Percentiles rank a stretch among this genome's conserved stretches.
These are phyloP conservation scores for Xyrauchen texanus DNA, from an alignment of 2,113 vertebrate species.

Conservation along the genomic window DNA sequence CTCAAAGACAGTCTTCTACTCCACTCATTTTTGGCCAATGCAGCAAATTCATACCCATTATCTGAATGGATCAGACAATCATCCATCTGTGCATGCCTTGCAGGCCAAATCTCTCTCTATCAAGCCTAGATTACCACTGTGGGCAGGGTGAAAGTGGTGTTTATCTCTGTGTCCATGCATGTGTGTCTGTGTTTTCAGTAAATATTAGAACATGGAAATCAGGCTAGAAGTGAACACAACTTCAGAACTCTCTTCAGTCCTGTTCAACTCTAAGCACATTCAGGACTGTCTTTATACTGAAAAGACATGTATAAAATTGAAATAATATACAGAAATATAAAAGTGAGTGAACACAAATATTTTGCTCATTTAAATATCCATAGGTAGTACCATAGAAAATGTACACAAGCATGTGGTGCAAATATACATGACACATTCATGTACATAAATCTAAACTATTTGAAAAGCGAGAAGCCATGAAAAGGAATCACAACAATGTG, in stretches of 20 bases:
- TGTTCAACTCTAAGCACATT: not conserved
- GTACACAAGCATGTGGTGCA: too few relatives aligned
- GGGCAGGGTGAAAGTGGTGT: conserved; percentile 11
- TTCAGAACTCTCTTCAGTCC: not conserved
- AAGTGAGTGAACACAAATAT: not conserved
- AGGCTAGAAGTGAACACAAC: not conserved
- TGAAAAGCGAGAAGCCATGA: too few relatives aligned
- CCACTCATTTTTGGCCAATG: not conserved
- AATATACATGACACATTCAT: too few relatives aligned
- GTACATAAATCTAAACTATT: too few relatives aligned
- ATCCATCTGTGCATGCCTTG: conserved; percentile 18
- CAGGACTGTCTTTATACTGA: not conserved
- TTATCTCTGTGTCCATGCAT: conserved; percentile 15
- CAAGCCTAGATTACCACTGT: conserved; percentile 26
- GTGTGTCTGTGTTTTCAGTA: conserved; percentile 1
- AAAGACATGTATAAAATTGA: not conserved
- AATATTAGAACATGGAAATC: not conserved
- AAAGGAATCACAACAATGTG: too few relatives aligned
- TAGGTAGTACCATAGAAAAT: too few relatives aligned
- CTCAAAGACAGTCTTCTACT: not conserved
- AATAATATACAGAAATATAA: not conserved
- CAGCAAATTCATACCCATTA: conserved; percentile 42
- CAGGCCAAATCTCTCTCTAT: conserved; percentile 11
- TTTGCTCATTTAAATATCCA: too few relatives aligned
- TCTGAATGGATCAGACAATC: conserved; percentile 32